Evolutionary conservation across 2,113 vertebrate genomes (phyloP).

Genomic region (Aegotheles bennettii): DNA sequence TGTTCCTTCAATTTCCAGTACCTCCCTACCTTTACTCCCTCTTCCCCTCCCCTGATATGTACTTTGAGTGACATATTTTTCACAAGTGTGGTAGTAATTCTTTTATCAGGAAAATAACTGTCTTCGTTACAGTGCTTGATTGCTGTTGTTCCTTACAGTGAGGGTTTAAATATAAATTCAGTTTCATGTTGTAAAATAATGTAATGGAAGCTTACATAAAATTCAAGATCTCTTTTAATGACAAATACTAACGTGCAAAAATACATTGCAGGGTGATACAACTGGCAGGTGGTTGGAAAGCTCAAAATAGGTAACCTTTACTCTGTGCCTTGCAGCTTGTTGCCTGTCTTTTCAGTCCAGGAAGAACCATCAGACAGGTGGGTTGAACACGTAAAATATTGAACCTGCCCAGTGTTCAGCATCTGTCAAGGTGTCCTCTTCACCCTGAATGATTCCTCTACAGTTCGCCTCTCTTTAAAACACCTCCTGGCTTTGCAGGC

Average conservation of each 20-base stretch:
- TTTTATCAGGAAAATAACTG: neutral
- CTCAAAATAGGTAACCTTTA: neutral
- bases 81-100: neutral
- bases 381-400: accelerated
- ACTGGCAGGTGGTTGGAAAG: neutral
- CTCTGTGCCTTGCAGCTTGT: neutral
- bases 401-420: neutral
- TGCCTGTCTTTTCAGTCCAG: neutral
- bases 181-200: neutral
- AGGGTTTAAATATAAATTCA: neutral
- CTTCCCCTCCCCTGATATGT: neutral
- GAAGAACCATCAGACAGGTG: neutral
- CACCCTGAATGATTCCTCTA: neutral
- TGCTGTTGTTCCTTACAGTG: neutral
- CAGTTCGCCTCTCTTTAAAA: neutral
- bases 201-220: neutral
- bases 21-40: neutral
- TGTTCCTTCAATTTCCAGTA: neutral
- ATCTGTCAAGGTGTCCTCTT: neutral
- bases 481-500: neutral
- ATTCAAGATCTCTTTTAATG: neutral
- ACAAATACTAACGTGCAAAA: neutral
- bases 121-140: neutral
- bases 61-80: neutral
- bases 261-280: neutral